Base-by-base conservation (phyloP, 1,140 invertebrate genomes). In the Bradysia coprophila region DNA sequence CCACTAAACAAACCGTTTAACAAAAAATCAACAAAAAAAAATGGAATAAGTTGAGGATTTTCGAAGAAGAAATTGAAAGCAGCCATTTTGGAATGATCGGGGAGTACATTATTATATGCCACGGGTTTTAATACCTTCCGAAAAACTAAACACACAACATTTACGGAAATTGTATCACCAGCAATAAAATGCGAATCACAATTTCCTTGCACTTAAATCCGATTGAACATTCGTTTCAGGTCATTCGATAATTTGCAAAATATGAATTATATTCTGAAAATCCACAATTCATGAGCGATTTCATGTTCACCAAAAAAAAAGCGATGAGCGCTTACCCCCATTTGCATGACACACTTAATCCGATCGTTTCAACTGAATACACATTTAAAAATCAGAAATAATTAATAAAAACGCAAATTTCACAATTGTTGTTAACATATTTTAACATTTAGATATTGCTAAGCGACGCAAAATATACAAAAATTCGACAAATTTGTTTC, bases 241-340 rank as follows among this genome's bases (percentile, higher is more conserved):
- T 10, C 11, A 19, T 38, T 16, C 36, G 36, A n/a, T 20, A 10
- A n/a, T 10, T 18, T 18, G 11, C 11, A 38, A 16, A 19, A 38
- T 19, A 38, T 19, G 18, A 18, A 38, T 19, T 20, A n/a, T n/a
- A n/a, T 36, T 6, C 18, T n/a, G 16, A 11, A 20, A 10, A 10
- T 38, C 18, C n/a, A n/a, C n/a, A n/a, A n/a, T n/a, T n/a, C n/a
- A n/a, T n/a, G n/a, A n/a, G n/a, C n/a, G n/a, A n/a, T n/a, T n/a
- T n/a, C n/a, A n/a, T n/a, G n/a, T n/a, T n/a, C n/a, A n/a, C n/a
- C n/a, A n/a, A n/a, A n/a, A n/a, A n/a, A 20, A 18, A 18, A 18
- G 15, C 21, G n/a, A 20, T 20, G 36, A 38, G 36, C 18, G 36
- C 36, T 38, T 38, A 38, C 36, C 36, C n/a, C 36, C 36, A 38